Evolutionary conservation across 1,140 invertebrate genomes (phyloP).

Genomic region (Wiebesia pumilae): DNA sequence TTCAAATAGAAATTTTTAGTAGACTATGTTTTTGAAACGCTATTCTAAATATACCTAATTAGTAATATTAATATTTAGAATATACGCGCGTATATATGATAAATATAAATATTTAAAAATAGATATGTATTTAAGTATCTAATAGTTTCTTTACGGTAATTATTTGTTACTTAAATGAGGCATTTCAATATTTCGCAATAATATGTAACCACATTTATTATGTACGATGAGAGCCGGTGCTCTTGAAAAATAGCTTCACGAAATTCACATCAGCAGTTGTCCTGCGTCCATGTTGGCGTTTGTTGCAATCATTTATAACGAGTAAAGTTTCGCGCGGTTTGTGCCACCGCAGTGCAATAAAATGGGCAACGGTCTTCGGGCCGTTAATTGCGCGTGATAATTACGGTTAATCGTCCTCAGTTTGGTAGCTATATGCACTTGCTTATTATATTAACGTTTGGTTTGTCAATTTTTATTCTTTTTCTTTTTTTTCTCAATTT

Average conservation of each 20-base stretch:
- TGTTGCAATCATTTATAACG: conserved; percentile 53
- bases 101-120: too few species aligned
- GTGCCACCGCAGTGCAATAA: conserved; percentile 10
- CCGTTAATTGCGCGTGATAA: conserved; percentile 52
- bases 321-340: conserved; percentile 45
- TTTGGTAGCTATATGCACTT: background rate
- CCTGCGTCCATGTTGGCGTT: background rate
- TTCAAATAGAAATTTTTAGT: too few species aligned
- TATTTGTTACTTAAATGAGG: background rate
- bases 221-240: background rate
- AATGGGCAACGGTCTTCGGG: conserved; percentile 20
- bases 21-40: too few species aligned
- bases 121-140: too few species aligned
- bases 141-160: background rate
- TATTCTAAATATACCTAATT: too few species aligned
- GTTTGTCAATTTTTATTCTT: background rate
- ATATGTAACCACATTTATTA: background rate
- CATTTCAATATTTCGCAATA: background rate
- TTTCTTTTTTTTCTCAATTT: background rate
- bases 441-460: conserved; percentile 24
- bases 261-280: conserved; percentile 16
- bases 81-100: too few species aligned
- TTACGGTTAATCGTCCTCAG: conserved; percentile 47
- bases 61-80: too few species aligned
- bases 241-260: conserved; percentile 47